A percentile compares a stretch with the other conserved stretches of the same genome.
These are phyloP conservation scores for Caenorhabditis japonica DNA, from an alignment of 2,888 invertebrate genomes.

Conservation along the genomic window DNA sequence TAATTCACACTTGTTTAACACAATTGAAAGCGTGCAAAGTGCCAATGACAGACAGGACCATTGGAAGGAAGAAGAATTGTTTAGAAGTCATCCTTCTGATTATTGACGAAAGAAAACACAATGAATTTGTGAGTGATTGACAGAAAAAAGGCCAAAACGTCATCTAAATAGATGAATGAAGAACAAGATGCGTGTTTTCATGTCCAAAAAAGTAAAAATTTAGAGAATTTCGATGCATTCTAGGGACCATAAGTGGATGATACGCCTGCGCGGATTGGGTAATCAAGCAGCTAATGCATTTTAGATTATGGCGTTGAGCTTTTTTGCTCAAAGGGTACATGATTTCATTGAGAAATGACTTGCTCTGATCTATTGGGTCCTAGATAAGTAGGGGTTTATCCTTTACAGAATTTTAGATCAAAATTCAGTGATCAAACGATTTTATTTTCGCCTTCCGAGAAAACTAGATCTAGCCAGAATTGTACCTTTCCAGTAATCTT, in stretches of 20 bases:
- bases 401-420: no score
- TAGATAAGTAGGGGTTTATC: no score
- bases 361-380: no score
- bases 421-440: no score
- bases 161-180: background rate
- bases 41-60: background rate
- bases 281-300: background rate
- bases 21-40: background rate
- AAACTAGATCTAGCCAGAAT: no score
- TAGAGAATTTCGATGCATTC: no score
- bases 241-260: background rate
- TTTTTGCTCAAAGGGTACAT: background rate
- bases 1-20: background rate
- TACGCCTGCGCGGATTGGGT: background rate
- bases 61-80: background rate
- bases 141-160: background rate
- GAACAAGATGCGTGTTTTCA: no score
- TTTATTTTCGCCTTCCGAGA: no score
- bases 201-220: conserved; percentile 4
- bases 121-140: background rate
- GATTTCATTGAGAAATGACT: no score
- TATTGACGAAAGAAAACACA: background rate
- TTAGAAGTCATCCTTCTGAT: background rate
- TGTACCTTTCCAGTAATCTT: no score
- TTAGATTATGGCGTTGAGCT: background rate